A percentile compares a stretch with the other conserved stretches of the same genome.
These are phyloP conservation scores for Copidosoma aretas DNA, from an alignment of 2,888 invertebrate genomes.

Conservation along the genomic window DNA sequence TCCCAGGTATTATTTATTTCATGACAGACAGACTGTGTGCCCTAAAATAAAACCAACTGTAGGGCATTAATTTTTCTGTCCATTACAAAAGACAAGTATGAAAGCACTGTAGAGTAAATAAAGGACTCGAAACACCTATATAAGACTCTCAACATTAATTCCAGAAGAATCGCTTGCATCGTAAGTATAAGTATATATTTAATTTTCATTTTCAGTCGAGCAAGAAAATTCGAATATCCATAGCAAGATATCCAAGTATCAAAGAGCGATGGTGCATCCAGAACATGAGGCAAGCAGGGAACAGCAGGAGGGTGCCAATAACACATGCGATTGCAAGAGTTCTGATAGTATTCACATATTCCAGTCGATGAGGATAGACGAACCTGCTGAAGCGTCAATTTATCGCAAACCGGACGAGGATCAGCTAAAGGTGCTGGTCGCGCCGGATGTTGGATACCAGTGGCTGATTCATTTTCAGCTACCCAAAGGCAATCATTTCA, in stretches of 20 bases:
- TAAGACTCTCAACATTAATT: no score
- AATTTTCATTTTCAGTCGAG: no score
- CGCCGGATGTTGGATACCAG: background rate
- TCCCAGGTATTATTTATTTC: no score
- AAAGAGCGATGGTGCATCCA: background rate
- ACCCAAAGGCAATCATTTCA: background rate
- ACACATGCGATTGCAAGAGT: background rate
- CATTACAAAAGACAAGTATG: no score
- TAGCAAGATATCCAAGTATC: background rate
- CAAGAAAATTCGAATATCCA: background rate
- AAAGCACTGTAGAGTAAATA: no score
- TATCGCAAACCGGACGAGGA: background rate
- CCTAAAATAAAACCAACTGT: no score
- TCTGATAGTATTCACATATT: background rate
- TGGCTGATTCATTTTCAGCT: background rate
- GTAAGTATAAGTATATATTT: no score
- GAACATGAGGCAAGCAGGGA: background rate
- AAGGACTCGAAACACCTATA: no score
- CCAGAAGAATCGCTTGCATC: no score
- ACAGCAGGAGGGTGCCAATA: background rate
- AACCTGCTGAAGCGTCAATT: background rate
- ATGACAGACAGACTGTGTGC: no score
- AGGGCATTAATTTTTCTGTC: no score
- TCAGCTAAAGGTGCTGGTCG: background rate
- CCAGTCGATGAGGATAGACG: background rate